A percentile compares a stretch with the other conserved stretches of the same genome.
These are phyloP conservation scores for Aspidiotus destructor DNA, from an alignment of 2,888 invertebrate genomes.

Conservation along the genomic window DNA sequence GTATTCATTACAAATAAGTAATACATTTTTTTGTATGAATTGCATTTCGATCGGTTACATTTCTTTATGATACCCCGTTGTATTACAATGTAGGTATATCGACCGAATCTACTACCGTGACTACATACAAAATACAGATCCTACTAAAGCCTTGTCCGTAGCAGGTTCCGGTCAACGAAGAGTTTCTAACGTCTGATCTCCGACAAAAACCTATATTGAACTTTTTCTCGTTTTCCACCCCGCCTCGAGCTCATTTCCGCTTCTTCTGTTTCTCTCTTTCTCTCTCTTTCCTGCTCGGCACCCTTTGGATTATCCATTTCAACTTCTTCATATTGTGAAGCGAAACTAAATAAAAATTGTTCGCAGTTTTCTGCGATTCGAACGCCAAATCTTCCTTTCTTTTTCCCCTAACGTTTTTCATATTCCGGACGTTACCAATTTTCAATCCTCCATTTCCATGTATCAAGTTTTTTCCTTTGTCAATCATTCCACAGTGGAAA, in stretches of 20 bases:
- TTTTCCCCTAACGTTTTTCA: not conserved
- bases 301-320: not conserved
- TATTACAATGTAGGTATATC: too few relatives aligned
- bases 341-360: constrained; percentile 1
- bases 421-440: not conserved
- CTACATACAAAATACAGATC: too few relatives aligned
- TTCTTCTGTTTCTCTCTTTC: not conserved
- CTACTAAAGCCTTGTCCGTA: not conserved
- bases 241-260: not conserved
- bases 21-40: too few relatives aligned
- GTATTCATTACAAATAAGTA: too few relatives aligned
- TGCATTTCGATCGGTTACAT: too few relatives aligned
- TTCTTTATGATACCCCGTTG: too few relatives aligned
- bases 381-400: not conserved
- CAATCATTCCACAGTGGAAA: too few relatives aligned
- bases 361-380: not conserved
- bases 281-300: not conserved
- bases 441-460: too few relatives aligned
- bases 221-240: not conserved
- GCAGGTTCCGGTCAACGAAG: not conserved
- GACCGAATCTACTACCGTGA: too few relatives aligned
- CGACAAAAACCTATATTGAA: not conserved
- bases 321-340: not conserved
- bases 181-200: not conserved
- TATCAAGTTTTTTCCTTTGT: too few relatives aligned